A percentile compares a stretch with the other conserved stretches of the same genome.
phyloP scores from a whole-genome alignment of 2,797 vertebrate genomes.

The Graptemys geographica region DNA sequence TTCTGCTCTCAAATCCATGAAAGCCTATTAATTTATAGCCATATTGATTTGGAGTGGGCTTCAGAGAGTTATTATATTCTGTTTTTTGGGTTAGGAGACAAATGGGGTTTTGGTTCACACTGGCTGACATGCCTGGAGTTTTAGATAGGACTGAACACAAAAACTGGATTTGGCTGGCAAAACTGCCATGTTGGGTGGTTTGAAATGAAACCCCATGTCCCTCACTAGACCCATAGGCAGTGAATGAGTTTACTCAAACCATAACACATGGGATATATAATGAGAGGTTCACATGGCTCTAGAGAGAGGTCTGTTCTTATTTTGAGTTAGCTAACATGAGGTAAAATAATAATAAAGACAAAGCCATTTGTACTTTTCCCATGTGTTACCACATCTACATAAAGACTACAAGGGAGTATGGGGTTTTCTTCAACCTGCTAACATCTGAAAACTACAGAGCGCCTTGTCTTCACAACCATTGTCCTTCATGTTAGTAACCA shows the following conservation, averaged over 20 bases:
- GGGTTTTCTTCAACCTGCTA: conserved; percentile 10
- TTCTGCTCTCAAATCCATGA: conserved; percentile 28
- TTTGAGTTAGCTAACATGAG: background rate
- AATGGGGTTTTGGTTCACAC: conserved; percentile 34
- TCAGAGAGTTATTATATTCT: conserved; percentile 28
- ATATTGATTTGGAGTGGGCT: conserved; percentile 1
- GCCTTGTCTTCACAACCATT: background rate
- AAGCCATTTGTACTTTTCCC: background rate
- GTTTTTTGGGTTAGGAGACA: conserved; percentile 22
- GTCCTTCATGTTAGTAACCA: background rate
- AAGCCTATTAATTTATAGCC: conserved; percentile 26
- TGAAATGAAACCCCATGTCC: conserved; percentile 36
- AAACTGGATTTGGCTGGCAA: conserved; percentile 50
- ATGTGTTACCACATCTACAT: conserved; percentile 2
- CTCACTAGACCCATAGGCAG: conserved; percentile 33
- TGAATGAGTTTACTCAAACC: conserved; percentile 56
- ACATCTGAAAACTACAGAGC: background rate
- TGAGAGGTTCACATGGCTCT: conserved; percentile 49
- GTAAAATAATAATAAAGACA: conserved; percentile 8
- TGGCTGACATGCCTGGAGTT: conserved; percentile 1
- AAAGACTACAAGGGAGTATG: background rate
- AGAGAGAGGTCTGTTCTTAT: conserved; percentile 19
- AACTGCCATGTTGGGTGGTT: conserved; percentile 33
- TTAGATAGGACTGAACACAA: conserved; percentile 34
- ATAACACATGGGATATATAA: conserved; percentile 44